phyloP scores from a whole-genome alignment of 2,113 vertebrate genomes.

The Rhombomys opimus region DNA sequence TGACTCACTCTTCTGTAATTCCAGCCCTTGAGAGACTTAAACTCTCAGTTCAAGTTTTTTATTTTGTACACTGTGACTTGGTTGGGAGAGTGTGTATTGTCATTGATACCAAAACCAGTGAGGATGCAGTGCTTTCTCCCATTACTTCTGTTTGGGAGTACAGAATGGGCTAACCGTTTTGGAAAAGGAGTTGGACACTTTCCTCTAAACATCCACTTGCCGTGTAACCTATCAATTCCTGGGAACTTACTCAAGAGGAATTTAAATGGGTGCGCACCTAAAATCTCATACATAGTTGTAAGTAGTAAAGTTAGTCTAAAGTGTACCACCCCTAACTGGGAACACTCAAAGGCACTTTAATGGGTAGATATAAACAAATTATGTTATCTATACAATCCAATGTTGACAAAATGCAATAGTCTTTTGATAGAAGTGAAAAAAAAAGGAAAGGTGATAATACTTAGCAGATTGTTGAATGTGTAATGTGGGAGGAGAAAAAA shows the following conservation, averaged over 20 bases:
- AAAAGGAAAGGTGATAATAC: neutral
- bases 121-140: neutral
- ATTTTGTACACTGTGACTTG: neutral
- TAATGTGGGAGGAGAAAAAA: constrained; percentile 2
- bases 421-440: neutral
- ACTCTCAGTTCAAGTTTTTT: neutral
- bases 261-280: neutral
- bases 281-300: neutral
- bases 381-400: too few relatives aligned
- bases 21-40: neutral
- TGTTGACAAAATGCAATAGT: too few relatives aligned
- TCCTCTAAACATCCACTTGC: neutral
- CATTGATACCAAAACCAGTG: neutral
- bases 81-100: neutral
- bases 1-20: neutral
- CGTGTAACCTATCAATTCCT: neutral
- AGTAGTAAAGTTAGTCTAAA: neutral
- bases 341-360: neutral
- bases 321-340: neutral
- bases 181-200: neutral
- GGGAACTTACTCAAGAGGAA: constrained; percentile 16
- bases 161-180: neutral
- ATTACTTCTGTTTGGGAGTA: neutral
- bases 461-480: neutral
- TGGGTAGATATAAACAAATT: too few relatives aligned